These are phyloP conservation scores for Campoletis sonorensis DNA, from an alignment of 1,140 invertebrate species.

Conservation along the genomic window DNA sequence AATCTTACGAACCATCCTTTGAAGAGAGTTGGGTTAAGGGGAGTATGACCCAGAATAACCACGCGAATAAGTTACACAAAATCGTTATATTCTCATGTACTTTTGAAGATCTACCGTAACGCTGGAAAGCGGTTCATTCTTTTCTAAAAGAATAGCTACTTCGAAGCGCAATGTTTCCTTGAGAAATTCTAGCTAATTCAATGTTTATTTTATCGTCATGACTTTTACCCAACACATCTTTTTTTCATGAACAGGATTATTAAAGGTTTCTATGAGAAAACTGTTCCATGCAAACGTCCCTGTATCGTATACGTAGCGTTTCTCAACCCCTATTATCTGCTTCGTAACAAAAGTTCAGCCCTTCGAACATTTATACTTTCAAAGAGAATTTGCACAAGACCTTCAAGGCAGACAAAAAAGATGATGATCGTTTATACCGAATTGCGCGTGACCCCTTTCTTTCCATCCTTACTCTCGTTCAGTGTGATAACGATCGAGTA, in stretches of 20 bases:
- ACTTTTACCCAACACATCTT: too few relatives aligned
- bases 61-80: neutral
- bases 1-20: neutral
- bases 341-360: neutral
- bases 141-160: neutral
- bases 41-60: neutral
- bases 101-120: slow-evolving; percentile 1
- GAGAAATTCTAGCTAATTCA: too few relatives aligned
- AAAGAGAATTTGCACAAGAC: neutral
- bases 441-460: slow-evolving; percentile 5
- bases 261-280: too few relatives aligned
- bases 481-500: slow-evolving; percentile 13
- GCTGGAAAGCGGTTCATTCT: neutral
- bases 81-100: neutral
- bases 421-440: slow-evolving; percentile 27
- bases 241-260: too few relatives aligned
- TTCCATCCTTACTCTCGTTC: neutral
- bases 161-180: neutral
- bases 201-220: too few relatives aligned
- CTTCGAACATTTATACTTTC: neutral
- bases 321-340: too few relatives aligned
- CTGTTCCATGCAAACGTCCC: too few relatives aligned
- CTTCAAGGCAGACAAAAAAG: neutral
- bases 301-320: too few relatives aligned
- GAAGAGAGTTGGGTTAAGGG: neutral